These are phyloP conservation scores for Rhysida immarginata DNA, from an alignment of 1,140 invertebrate genomes.

Conservation along the genomic window DNA sequence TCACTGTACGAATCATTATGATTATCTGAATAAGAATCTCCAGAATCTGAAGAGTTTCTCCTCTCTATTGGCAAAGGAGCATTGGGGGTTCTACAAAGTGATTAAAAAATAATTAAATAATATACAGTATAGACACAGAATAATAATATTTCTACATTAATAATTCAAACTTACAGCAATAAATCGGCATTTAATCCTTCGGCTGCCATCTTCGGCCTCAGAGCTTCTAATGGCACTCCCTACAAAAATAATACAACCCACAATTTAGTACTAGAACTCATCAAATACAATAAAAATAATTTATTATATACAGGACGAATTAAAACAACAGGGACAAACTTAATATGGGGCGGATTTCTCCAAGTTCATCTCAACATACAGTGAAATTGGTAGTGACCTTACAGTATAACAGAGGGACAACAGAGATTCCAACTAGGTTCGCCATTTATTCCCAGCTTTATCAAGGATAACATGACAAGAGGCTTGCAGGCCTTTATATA, in stretches of 20 bases:
- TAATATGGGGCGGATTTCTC: too few relatives aligned
- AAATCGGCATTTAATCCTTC: slow-evolving; percentile 64
- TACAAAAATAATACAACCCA: slow-evolving; percentile 15
- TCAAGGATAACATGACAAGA: too few relatives aligned
- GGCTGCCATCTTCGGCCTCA: slow-evolving; percentile 62
- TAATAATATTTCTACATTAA: too few relatives aligned
- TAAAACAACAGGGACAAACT: not conserved
- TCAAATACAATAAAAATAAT: not conserved
- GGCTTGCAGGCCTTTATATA: too few relatives aligned
- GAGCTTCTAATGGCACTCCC: slow-evolving; percentile 55
- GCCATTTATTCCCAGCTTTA: too few relatives aligned
- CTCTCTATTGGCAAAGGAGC: not conserved
- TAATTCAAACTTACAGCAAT: slow-evolving; percentile 45
- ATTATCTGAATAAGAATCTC: not conserved
- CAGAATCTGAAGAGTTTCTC: too few relatives aligned
- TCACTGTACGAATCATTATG: not conserved
- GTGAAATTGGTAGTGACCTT: too few relatives aligned
- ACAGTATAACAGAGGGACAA: too few relatives aligned
- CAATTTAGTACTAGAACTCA: not conserved
- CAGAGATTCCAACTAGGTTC: too few relatives aligned
- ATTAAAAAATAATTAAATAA: too few relatives aligned
- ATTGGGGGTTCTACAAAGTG: not conserved
- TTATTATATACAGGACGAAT: not conserved
- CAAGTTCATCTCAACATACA: too few relatives aligned
- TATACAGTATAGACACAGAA: too few relatives aligned